A percentile compares a stretch with the other conserved stretches of the same genome.
Conservation (phyloP, 2,797 vertebrate genomes). For the Pseudochirops cupreus region DNA sequence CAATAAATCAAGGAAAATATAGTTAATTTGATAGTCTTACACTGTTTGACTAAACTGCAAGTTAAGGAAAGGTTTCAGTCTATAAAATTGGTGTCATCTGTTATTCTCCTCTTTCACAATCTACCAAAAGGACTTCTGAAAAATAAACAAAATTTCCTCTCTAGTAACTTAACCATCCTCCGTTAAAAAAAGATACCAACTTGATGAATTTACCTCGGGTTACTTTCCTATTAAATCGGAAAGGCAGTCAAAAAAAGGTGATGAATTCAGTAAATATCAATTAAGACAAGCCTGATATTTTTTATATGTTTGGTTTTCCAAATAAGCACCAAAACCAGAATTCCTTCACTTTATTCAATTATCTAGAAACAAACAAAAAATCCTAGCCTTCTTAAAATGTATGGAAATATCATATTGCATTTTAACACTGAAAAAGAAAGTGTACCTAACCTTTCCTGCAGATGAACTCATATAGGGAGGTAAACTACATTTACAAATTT, state of each 20-base stretch:
- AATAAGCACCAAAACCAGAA: constrained; percentile 8
- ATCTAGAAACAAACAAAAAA: constrained; percentile 1
- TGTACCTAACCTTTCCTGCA: not conserved
- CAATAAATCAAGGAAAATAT: constrained; percentile 3
- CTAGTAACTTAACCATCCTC: constrained; percentile 30
- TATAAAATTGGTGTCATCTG: constrained; percentile 2
- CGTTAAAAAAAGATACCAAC: constrained; percentile 20
- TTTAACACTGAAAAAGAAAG: not conserved
- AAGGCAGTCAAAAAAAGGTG: constrained; percentile 37
- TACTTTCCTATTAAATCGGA: constrained; percentile 43
- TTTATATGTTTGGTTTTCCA: constrained; percentile 22
- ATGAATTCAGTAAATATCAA: not conserved
- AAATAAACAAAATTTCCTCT: constrained; percentile 62
- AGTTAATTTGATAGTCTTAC: constrained; percentile 30
- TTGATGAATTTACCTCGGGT: constrained; percentile 45
- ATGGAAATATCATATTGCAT: not conserved
- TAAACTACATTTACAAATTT: constrained; percentile 10
- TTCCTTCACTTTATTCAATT: constrained; percentile 38
- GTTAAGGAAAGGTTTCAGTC: constrained; percentile 34
- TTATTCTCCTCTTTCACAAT: constrained; percentile 47
- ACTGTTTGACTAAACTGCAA: constrained; percentile 44
- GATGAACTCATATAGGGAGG: not conserved
- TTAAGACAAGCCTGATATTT: constrained; percentile 7
- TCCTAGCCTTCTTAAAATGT: not conserved
- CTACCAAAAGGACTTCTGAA: constrained; percentile 49